A percentile compares a stretch with the other conserved stretches of the same genome.
phyloP scores from a whole-genome alignment of 2,888 invertebrate species.

The Onchidella celtica region DNA sequence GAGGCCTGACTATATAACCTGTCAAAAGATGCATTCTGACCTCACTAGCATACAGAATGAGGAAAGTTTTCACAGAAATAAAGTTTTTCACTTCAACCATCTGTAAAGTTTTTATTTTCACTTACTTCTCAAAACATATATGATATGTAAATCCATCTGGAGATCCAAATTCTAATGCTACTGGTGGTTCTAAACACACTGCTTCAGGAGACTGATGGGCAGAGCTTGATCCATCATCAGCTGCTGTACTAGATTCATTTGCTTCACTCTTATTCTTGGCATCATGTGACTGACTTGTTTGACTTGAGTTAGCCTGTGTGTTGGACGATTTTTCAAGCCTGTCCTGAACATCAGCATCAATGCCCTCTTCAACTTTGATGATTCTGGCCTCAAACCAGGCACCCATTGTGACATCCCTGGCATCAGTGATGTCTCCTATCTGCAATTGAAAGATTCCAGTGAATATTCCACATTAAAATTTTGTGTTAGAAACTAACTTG shows the following conservation, averaged over 20 bases:
- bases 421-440: constrained; percentile 86
- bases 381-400: constrained; percentile 88
- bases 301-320: not conserved
- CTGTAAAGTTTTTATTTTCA: not conserved
- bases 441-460: too few species aligned
- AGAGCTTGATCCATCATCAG: not conserved
- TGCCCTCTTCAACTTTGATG: constrained; percentile 59
- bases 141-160: constrained; percentile 46
- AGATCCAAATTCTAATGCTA: constrained; percentile 7
- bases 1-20: too few species aligned
- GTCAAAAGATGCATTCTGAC: too few species aligned
- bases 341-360: constrained; percentile 19
- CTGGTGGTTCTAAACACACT: not conserved
- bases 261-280: not conserved
- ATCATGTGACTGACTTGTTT: not conserved
- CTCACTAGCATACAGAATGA: too few species aligned
- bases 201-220: not conserved
- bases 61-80: too few species aligned
- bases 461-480: too few species aligned
- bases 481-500: too few species aligned
- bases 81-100: too few species aligned
- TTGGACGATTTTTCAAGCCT: constrained; percentile 4
- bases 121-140: constrained; percentile 49
- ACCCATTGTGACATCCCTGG: constrained; percentile 84
- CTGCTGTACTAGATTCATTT: not conserved